Evolutionary conservation across 2,888 invertebrate genomes (phyloP), one percentile per base, ranked within the genome.

Genomic region (Tyria jacobaeae): DNA sequence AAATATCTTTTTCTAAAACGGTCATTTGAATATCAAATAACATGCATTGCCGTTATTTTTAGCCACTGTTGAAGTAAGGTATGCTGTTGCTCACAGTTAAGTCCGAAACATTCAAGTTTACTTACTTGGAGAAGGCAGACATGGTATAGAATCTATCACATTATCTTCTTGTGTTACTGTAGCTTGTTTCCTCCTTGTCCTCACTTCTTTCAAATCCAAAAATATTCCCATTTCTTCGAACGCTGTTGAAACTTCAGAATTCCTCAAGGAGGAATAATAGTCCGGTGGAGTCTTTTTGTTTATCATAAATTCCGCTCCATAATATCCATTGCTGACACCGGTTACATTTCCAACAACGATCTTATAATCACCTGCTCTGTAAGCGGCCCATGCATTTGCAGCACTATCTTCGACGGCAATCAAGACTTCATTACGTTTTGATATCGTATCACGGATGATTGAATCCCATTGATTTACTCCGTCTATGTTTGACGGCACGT

Each of bases 401-500:
- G 89, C 83, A 49, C 95, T 94, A 63, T 96, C 95, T 77, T 92
- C 89, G 47, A 96, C 89, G 70, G 95, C 94, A 71, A 96, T 86
- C 1, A 96, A 80, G 2, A 96, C 88, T 76, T 96, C 95, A 52
- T 89, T 92, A 53, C 96, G 91, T 59, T 68, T 94, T 66, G 89
- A 94, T 83, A 80, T 75, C 31, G 82, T 78, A 44, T 92, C 92
- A 68, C 91, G 86, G 25, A 94, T 85, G 63, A 97, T 90, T 17
- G 96, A 92, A 2, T 95, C 94, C 96, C 96, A 97, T 79, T 96
- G 95, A 81, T 96, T 95, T 9, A 96, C 86, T 15, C 97, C 96
- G 73, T 97, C 96, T 6, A 96, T 88, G 50, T 90, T 88, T 7
- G 85, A 85, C 31, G 70, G 74, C 1, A 88, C 44, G 52, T 68